Evolutionary conservation across 2,888 invertebrate species (phyloP), one percentile per base, ranked within the genome.

Genomic region (Dione juno): DNA sequence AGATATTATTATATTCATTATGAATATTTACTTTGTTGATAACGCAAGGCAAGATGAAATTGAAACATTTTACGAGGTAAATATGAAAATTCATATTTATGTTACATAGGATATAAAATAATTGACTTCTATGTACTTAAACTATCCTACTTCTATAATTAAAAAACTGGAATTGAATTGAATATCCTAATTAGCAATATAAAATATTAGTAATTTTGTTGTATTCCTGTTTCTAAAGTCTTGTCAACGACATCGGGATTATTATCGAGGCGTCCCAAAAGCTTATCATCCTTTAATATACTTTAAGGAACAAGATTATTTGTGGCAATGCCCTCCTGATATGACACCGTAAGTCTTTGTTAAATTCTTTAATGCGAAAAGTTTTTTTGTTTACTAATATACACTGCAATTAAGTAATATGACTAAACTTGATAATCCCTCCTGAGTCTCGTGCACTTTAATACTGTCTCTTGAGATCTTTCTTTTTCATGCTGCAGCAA

Each of bases 201-300:
- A n/a, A n/a, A n/a, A n/a, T n/a, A n/a, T 19, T 5, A 19, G 10
- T 50, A 9, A 19, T 19, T 16, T 37, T 28, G 21, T 16, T n/a
- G 11, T 40, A 57, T 3, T 57, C 10, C 6, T 57, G 7, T 57
- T 57, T 8, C 5, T 57, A 43, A 80, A 95, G 95, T 92, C 92
- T 37, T 91, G 93, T 72, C 95, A 95, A 80, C 85, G 92, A 43
- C 94, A 95, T 74, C 89, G 95, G 71, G 94, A 95, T 78, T 95
- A 94, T 80, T 95, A 95, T 80, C 94, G 94, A 83, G 95, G 95
- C 53, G 93, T 93, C 72, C 86, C 94, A 1, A 94, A 94, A 66
- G 88, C 91, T 1, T 78, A 94, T 72, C 95, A 95, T 83, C 95
- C 95, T 0, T 79, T 95, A 57, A 80, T 88, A 63, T 95, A 94